A percentile compares a stretch with the other conserved stretches of the same genome.
Evolutionary conservation across 2,888 invertebrate genomes (phyloP).

Genomic region (Meloe dianella): DNA sequence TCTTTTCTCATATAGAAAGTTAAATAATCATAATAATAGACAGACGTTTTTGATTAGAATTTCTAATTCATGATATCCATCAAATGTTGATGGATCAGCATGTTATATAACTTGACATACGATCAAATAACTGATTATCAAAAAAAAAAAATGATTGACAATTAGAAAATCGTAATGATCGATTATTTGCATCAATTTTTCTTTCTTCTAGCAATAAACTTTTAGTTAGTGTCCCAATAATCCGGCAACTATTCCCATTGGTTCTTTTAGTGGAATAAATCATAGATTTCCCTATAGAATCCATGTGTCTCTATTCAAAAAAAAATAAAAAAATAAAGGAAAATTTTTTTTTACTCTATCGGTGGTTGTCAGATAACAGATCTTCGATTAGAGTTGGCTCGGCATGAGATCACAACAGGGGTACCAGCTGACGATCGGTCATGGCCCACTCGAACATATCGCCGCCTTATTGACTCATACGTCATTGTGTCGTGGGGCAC

Average conservation of each 20-base stretch:
- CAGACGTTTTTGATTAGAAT: not conserved
- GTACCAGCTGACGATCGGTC: slow-evolving; percentile 59
- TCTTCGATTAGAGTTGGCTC: slow-evolving; percentile 57
- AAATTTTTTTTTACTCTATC: slow-evolving; percentile 37
- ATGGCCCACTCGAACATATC: slow-evolving; percentile 57
- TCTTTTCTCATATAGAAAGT: not conserved
- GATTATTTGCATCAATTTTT: not conserved
- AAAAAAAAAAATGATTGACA: not conserved
- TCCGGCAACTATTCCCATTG: not conserved
- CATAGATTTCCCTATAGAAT: slow-evolving; percentile 39
- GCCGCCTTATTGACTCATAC: slow-evolving; percentile 57
- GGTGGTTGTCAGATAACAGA: slow-evolving; percentile 55
- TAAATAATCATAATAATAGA: not conserved
- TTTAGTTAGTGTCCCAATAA: not conserved
- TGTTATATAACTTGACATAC: not conserved
- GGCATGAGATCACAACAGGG: slow-evolving; percentile 55
- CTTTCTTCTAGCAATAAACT: too few relatives aligned
- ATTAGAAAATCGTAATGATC: not conserved
- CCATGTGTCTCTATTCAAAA: slow-evolving; percentile 48
- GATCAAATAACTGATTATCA: not conserved
- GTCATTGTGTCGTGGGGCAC: slow-evolving; percentile 57
- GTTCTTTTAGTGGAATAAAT: slow-evolving; percentile 42
- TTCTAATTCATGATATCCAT: not conserved
- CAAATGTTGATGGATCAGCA: slow-evolving; percentile 5
- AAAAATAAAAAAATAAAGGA: not conserved